These are phyloP conservation scores for Pygoscelis antarcticus DNA, from an alignment of 2,113 vertebrate species.

Conservation along the genomic window DNA sequence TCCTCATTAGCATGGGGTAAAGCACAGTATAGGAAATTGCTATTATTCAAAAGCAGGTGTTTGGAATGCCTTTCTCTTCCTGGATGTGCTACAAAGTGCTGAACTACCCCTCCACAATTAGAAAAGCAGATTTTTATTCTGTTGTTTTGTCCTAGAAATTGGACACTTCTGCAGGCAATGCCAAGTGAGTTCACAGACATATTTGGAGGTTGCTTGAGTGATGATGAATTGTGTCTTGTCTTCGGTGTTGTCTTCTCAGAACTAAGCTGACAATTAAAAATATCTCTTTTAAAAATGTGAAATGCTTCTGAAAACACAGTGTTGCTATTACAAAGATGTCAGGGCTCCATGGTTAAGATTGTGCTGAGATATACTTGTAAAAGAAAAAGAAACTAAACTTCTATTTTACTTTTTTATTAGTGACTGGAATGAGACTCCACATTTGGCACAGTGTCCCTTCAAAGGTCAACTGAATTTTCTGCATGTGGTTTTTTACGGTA, in stretches of 20 bases:
- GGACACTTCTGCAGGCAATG: background rate
- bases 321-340: background rate
- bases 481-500: background rate
- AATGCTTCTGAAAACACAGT: background rate
- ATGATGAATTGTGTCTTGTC: background rate
- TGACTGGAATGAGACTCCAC: background rate
- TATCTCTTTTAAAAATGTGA: background rate
- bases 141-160: background rate
- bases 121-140: background rate
- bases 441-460: background rate
- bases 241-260: background rate
- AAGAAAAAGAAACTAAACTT: background rate
- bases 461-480: background rate
- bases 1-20: background rate
- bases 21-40: background rate
- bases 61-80: background rate
- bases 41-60: background rate
- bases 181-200: background rate
- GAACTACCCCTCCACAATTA: background rate
- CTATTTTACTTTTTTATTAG: background rate
- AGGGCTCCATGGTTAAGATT: background rate
- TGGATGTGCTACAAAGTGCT: background rate
- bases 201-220: background rate
- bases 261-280: background rate
- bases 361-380: background rate